phyloP scores from a whole-genome alignment of 1,140 invertebrate genomes.

The Melitaea cinxia region DNA sequence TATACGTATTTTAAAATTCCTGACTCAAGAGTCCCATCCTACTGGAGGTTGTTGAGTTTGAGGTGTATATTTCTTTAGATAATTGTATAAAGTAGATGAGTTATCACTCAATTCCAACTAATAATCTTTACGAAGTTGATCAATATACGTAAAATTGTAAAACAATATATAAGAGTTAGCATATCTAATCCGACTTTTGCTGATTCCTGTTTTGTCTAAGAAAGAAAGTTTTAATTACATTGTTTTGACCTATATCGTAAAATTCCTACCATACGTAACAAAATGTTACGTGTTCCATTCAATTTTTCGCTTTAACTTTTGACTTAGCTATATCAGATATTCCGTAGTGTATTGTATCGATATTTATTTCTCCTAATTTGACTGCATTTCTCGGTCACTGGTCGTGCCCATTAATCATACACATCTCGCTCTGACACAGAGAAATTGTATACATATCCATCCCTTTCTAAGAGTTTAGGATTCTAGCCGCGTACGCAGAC shows the following conservation, averaged over 20 bases:
- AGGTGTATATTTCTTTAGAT: too few species aligned
- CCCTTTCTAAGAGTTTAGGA: conserved; percentile 56
- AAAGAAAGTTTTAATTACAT: too few species aligned
- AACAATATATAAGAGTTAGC: too few species aligned
- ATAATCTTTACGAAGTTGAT: too few species aligned
- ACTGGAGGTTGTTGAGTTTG: too few species aligned
- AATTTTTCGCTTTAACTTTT: conserved; percentile 36
- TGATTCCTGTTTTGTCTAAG: too few species aligned
- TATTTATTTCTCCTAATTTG: conserved; percentile 78
- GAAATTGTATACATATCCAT: conserved; percentile 34
- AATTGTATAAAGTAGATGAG: too few species aligned
- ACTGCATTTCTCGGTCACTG: conserved; percentile 69
- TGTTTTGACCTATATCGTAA: conserved; percentile 13
- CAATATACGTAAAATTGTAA: too few species aligned
- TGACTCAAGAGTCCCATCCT: too few species aligned
- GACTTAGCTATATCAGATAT: conserved; percentile 49
- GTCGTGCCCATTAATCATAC: conserved; percentile 66
- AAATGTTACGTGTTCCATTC: conserved; percentile 34
- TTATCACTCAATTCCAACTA: too few species aligned
- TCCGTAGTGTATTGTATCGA: conserved; percentile 52
- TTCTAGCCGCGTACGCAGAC: conserved; percentile 61
- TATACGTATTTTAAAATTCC: too few species aligned
- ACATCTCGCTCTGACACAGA: conserved; percentile 42
- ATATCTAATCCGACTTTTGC: too few species aligned
- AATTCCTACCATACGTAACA: conserved; percentile 16